Percentiles rank a stretch among this genome's conserved stretches.
These are phyloP conservation scores for Pseudorhombus dupliciocellatus DNA, from an alignment of 2,113 vertebrate genomes.

Conservation along the genomic window DNA sequence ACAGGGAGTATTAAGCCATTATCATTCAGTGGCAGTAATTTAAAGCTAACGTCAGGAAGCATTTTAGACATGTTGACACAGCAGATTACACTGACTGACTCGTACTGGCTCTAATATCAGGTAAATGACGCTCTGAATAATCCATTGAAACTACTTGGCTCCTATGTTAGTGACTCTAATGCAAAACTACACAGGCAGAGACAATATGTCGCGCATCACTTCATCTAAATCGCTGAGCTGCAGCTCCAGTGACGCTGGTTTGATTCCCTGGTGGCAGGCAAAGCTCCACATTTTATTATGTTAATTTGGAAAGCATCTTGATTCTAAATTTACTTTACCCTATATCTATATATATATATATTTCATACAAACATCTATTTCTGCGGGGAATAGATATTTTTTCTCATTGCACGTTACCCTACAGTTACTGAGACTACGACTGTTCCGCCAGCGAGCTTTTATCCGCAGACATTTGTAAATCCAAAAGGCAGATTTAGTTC, in stretches of 20 bases:
- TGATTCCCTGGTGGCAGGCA: not conserved
- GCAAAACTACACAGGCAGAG: slow-evolving; percentile 12
- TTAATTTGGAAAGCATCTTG: slow-evolving; percentile 20
- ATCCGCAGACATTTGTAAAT: not conserved
- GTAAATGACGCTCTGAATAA: slow-evolving; percentile 17
- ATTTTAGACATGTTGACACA: not conserved
- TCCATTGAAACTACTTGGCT: not conserved
- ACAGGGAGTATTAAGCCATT: not conserved
- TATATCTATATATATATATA: slow-evolving; percentile 9
- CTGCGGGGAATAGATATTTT: slow-evolving; percentile 33
- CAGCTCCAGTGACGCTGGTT: not conserved
- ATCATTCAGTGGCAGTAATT: too few species aligned
- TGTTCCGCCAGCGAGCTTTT: fast-evolving
- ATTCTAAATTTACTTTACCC: not conserved
- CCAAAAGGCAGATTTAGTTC: not conserved
- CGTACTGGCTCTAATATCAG: slow-evolving; percentile 8
- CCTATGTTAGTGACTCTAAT: not conserved
- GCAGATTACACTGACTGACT: slow-evolving; percentile 30
- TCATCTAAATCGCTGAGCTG: not conserved
- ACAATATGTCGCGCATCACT: not conserved
- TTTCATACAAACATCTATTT: slow-evolving; percentile 24
- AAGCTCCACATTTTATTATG: not conserved
- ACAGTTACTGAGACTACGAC: not conserved
- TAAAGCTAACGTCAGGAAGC: too few species aligned
- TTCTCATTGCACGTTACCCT: slow-evolving; percentile 24